Evolutionary conservation across 1,140 invertebrate genomes (phyloP), one percentile per base, ranked within the genome.

Genomic region (Batillaria attramentaria): DNA sequence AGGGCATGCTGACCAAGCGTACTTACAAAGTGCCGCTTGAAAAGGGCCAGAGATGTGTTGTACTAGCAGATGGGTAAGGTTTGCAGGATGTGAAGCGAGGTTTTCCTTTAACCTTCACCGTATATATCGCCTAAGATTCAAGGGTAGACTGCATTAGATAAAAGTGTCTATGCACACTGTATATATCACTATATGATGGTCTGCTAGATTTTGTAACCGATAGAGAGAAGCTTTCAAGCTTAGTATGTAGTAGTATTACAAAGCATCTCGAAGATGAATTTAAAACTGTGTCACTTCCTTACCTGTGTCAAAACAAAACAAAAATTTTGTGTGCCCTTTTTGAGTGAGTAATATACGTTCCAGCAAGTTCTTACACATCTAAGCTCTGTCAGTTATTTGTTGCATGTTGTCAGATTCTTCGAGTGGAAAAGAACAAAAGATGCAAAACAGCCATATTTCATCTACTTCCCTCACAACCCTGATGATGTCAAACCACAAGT

Each of bases 361-460:
- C n/a, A n/a, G n/a, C n/a, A n/a, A n/a, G n/a, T n/a, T n/a, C n/a
- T n/a, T n/a, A n/a, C n/a, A n/a, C n/a, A n/a, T n/a, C n/a, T n/a
- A n/a, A n/a, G n/a, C n/a, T n/a, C n/a, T n/a, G n/a, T n/a, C n/a
- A n/a, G n/a, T n/a, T n/a, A n/a, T n/a, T n/a, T n/a, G n/a, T n/a
- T n/a, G n/a, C n/a, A n/a, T n/a, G n/a, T n/a, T n/a, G n/a, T 37
- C 54, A 91, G 90, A 3, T 97, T 95, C 88, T 97, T 95, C 91
- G 96, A 97, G 91, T 97, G 96, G 96, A 94, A 96, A 89, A 94
- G 94, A 18, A 85, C 81, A 6, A 86, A 89, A 85, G 87, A 83
- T 1, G 89, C 88, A 39, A 96, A 96, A 86, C 94, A 95, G 87
- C 95, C 96, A 0, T 96, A 95, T 90, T 94, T 95, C 79, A 94